Conservation (phyloP, 2,888 invertebrate genomes). For the Tyria jacobaeae region DNA sequence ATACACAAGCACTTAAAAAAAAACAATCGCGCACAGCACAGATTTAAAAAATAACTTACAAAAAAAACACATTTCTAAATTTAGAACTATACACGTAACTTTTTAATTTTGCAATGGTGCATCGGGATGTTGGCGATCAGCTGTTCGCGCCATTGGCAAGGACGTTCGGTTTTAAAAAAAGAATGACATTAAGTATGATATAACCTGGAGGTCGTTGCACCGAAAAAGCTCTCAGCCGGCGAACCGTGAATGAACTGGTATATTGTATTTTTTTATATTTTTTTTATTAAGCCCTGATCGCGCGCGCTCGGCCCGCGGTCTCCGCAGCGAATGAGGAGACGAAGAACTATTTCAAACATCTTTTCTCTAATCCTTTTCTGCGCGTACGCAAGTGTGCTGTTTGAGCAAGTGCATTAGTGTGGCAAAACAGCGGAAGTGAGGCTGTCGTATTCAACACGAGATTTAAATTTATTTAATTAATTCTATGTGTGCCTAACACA, state of each 20-base stretch:
- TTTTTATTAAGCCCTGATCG: slow-evolving; percentile 50
- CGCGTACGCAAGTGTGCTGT: slow-evolving; percentile 70
- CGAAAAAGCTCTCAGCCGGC: slow-evolving; percentile 65
- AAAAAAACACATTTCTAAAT: slow-evolving; percentile 29
- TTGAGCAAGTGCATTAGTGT: slow-evolving; percentile 65
- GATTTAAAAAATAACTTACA: slow-evolving; percentile 19
- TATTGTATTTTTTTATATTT: slow-evolving; percentile 61
- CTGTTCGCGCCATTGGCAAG: slow-evolving; percentile 74
- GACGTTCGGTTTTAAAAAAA: slow-evolving; percentile 66
- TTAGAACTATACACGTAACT: slow-evolving; percentile 39
- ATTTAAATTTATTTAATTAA: slow-evolving; percentile 58
- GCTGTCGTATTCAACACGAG: slow-evolving; percentile 58
- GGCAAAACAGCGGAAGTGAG: slow-evolving; percentile 62
- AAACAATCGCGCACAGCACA: slow-evolving; percentile 52
- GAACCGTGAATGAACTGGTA: slow-evolving; percentile 76
- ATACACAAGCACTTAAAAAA: slow-evolving; percentile 50
- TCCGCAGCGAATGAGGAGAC: slow-evolving; percentile 81
- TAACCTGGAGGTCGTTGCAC: slow-evolving; percentile 73
- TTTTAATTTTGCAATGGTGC: slow-evolving; percentile 33
- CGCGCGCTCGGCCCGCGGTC: slow-evolving; percentile 78
- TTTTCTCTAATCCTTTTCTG: slow-evolving; percentile 83
- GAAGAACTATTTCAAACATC: slow-evolving; percentile 84
- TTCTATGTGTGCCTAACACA: slow-evolving; percentile 37
- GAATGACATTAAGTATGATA: slow-evolving; percentile 65
- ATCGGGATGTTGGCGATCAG: slow-evolving; percentile 63